These are phyloP conservation scores for Aspidiotus rigidus DNA, from an alignment of 2,888 invertebrate genomes.

Conservation along the genomic window DNA sequence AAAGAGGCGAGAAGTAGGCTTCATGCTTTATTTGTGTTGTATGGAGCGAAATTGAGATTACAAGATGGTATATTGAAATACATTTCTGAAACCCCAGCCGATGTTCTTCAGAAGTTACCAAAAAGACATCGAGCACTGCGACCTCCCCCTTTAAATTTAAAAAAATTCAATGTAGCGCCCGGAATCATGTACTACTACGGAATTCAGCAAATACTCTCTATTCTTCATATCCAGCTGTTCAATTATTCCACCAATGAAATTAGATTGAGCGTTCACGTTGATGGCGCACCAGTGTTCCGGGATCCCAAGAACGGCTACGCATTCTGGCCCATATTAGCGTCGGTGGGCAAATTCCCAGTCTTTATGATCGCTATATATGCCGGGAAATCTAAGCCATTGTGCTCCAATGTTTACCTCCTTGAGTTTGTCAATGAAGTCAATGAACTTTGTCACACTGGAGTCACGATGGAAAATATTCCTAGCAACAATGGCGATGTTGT, in stretches of 20 bases:
- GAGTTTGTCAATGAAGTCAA: not conserved
- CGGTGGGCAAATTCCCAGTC: not conserved
- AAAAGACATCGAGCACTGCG: not conserved
- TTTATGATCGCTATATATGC: not conserved
- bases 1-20: too few relatives aligned
- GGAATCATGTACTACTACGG: not conserved
- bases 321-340: not conserved
- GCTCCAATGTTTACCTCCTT: not conserved
- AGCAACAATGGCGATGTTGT: too few relatives aligned
- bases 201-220: not conserved
- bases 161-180: not conserved
- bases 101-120: too few relatives aligned
- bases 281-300: not conserved
- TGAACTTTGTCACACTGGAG: not conserved
- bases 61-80: too few relatives aligned
- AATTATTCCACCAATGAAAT: not conserved
- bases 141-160: not conserved
- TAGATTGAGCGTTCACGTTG: not conserved
- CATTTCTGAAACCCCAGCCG: too few relatives aligned
- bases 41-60: too few relatives aligned
- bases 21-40: too few relatives aligned
- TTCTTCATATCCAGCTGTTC: not conserved
- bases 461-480: conserved; percentile 5
- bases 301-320: not conserved
- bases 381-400: not conserved